Conservation (phyloP, 2,888 invertebrate genomes). For the Cancer borealis region DNA sequence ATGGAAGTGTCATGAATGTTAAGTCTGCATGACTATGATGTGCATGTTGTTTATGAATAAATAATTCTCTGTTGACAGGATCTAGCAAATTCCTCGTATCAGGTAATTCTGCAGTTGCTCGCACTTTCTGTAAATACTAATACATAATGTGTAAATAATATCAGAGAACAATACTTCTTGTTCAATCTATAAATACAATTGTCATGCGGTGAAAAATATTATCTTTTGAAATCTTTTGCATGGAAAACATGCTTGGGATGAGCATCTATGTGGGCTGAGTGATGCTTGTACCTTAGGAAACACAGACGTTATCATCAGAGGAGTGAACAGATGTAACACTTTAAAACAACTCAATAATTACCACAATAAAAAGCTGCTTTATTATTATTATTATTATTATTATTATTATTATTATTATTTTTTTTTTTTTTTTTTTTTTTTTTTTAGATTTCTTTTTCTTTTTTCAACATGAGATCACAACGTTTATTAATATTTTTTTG, state of each 20-base stretch:
- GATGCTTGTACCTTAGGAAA: background rate
- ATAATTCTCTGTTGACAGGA: conserved; percentile 25
- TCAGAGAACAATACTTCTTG: background rate
- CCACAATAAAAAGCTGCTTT: background rate
- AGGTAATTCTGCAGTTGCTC: conserved; percentile 4
- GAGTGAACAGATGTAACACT: background rate
- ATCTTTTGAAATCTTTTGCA: background rate
- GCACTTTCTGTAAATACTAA: background rate
- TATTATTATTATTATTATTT: too few species aligned
- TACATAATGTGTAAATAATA: conserved; percentile 7
- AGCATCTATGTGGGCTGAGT: background rate
- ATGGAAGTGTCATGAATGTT: conserved; percentile 13
- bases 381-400: background rate
- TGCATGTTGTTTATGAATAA: background rate
- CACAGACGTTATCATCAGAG: background rate
- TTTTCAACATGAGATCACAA: too few species aligned
- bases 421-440: too few species aligned
- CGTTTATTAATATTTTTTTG: background rate
- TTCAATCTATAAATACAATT: background rate
- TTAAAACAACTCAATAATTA: background rate
- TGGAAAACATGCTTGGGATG: conserved; percentile 15
- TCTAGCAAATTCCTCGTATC: background rate
- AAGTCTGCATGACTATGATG: background rate
- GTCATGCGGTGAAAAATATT: background rate
- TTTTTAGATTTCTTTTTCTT: too few species aligned